Percentiles rank a stretch among this genome's conserved stretches.
These are phyloP conservation scores for Ifrita kowaldi DNA, from an alignment of 2,113 vertebrate species.

Conservation along the genomic window DNA sequence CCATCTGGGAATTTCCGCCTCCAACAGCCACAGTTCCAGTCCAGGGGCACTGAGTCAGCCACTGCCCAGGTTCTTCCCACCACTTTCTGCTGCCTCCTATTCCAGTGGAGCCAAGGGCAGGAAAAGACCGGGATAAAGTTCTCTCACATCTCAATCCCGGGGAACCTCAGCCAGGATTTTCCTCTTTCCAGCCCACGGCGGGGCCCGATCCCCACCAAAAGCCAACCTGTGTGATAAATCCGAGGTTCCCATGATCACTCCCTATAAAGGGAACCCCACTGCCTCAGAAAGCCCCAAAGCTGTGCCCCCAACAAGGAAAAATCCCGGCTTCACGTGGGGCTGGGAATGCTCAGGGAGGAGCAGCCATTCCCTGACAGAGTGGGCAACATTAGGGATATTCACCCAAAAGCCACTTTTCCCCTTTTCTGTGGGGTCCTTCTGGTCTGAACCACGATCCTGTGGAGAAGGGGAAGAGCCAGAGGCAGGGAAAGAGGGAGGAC, in stretches of 20 bases:
- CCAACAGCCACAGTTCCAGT: not conserved
- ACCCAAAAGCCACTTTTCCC: not conserved
- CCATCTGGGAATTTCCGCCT: not conserved
- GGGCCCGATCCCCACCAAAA: not conserved
- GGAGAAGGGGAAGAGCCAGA: not conserved
- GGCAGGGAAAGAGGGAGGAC: not conserved
- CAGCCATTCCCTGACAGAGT: rapidly evolving
- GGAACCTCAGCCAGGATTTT: not conserved
- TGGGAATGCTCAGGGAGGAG: not conserved
- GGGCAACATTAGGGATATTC: not conserved
- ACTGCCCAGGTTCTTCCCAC: not conserved
- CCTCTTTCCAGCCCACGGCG: not conserved
- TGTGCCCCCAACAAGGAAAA: not conserved
- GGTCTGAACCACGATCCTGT: not conserved
- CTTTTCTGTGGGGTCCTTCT: not conserved
- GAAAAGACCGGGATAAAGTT: not conserved
- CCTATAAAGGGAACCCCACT: not conserved
- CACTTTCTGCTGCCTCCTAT: not conserved
- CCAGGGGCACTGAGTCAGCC: not conserved
- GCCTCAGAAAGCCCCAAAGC: not conserved
- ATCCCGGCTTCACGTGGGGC: rapidly evolving
- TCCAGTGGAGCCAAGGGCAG: not conserved
- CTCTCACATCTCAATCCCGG: not conserved
- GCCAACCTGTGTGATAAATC: not conserved
- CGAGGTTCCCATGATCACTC: rapidly evolving